A percentile compares a stretch with the other conserved stretches of the same genome.
Evolutionary conservation across 2,888 invertebrate species (phyloP).

Genomic region (Gerris lacustris): DNA sequence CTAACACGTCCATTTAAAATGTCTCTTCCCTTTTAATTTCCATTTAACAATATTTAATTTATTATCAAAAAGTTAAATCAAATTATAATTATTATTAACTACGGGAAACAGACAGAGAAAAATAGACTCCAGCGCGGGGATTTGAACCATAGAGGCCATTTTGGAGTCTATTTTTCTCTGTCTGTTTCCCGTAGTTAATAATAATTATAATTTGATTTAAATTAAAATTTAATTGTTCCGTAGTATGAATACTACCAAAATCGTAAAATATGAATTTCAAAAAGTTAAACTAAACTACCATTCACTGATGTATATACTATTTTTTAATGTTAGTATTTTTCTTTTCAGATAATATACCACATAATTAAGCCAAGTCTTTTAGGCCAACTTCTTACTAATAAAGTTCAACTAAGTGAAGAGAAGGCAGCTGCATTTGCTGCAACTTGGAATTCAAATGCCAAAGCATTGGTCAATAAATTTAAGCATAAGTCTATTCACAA

Average conservation of each 20-base stretch:
- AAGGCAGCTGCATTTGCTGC: conserved; percentile 46
- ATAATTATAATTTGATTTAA: neutral
- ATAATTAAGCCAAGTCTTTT: conserved; percentile 45
- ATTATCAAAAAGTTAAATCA: too few species aligned
- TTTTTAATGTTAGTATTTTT: conserved; percentile 7
- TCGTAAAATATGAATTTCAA: too few species aligned
- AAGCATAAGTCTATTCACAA: conserved; percentile 31
- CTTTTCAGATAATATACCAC: conserved; percentile 26
- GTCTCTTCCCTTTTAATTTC: too few species aligned
- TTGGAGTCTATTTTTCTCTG: too few species aligned
- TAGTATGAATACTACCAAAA: too few species aligned
- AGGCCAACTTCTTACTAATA: conserved; percentile 40
- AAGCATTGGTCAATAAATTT: conserved; percentile 43
- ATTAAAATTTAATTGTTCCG: too few species aligned
- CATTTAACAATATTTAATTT: too few species aligned
- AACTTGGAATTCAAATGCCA: conserved; percentile 43
- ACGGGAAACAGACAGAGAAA: too few species aligned
- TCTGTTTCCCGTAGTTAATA: too few species aligned
- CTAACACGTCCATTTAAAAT: neutral
- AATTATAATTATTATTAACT: too few species aligned
- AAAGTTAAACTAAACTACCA: neutral
- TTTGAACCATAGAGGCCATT: neutral
- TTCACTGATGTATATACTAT: conserved; percentile 3
- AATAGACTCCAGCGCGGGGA: neutral
- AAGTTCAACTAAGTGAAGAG: conserved; percentile 40